Evolutionary conservation across 2,113 vertebrate species (phyloP), one percentile per base, ranked within the genome.

Genomic region (Hirundichthys speculiger): DNA sequence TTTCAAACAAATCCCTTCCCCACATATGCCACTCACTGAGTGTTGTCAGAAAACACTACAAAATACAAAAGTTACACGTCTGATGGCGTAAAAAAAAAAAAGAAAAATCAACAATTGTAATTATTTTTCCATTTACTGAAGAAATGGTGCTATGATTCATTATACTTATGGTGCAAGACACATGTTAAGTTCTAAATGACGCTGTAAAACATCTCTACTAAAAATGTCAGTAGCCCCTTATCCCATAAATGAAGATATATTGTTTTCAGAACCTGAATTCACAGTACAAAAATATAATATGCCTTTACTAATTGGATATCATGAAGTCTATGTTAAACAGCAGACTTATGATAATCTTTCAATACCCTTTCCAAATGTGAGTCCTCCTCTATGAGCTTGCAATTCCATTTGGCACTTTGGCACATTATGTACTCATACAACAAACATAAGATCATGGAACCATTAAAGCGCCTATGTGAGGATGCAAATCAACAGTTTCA

Each of bases 281-380:
- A 91, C 91, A 80, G 89, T 92, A 93, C 89, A 93, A 93, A 93
- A 93, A 92, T 93, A 93, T 82, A 92, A 87, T 90, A 89, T 88
- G 84, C 84, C 76, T 89, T 88, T 77, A 82, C 80, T 85, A 85
- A 86, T 72, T 79, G 79, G 76, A 79, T 66, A 69, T 84, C 69
- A 80, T 78, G 63, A 85, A 54, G 83, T 87, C 60, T 75, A 83
- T 83, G 85, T 69, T 77, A 71, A 84, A 83, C 77, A 80, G 71
- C 70, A 89, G 84, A 83, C 70, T 77, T 68, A 82, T 74, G 71
- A 80, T 58, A 72, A 62, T 83, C 77, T 78, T 69, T 67, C 30
- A 64, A 45, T 50, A 55, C 53, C 65, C 65, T 49, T 80, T 73
- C 47, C 78, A 45, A 63, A 39, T 39, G 51, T 53, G 58, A 88